Evolutionary conservation across 1,140 invertebrate species (phyloP).

Genomic region (Amyelois transitella): DNA sequence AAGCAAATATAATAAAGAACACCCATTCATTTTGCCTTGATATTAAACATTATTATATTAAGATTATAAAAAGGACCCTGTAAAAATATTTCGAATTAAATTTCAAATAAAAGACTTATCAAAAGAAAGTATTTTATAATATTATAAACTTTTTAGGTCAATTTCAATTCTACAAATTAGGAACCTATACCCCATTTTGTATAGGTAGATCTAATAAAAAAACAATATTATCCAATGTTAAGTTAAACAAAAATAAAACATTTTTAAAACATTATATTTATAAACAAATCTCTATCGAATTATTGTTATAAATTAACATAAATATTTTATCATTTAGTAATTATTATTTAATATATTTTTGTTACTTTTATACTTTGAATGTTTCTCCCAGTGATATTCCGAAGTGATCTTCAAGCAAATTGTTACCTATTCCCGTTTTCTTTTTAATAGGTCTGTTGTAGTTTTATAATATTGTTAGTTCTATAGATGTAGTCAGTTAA

Average conservation of each 20-base stretch:
- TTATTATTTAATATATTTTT: slow-evolving; percentile 18
- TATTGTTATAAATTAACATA: not conserved
- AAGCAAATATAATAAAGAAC: too few species aligned
- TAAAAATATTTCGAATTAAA: too few species aligned
- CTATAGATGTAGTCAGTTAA: slow-evolving; percentile 18
- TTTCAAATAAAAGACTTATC: too few species aligned
- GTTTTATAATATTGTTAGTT: not conserved
- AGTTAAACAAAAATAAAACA: not conserved
- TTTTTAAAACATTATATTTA: not conserved
- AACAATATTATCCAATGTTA: not conserved
- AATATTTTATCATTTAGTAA: not conserved
- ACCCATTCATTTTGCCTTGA: too few species aligned
- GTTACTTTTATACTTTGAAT: slow-evolving; percentile 31
- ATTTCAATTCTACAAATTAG: too few species aligned
- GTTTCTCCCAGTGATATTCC: slow-evolving; percentile 23
- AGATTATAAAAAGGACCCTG: too few species aligned
- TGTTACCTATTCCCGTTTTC: slow-evolving; percentile 29
- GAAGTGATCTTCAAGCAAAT: slow-evolving; percentile 21
- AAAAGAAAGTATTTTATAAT: too few species aligned
- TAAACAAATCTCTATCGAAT: not conserved
- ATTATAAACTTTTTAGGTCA: too few species aligned
- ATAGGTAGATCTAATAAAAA: too few species aligned
- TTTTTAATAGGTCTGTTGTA: slow-evolving; percentile 30
- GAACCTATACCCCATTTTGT: too few species aligned
- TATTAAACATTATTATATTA: too few species aligned